phyloP scores from a whole-genome alignment of 2,113 vertebrate species.

The Eleginops maclovinus region DNA sequence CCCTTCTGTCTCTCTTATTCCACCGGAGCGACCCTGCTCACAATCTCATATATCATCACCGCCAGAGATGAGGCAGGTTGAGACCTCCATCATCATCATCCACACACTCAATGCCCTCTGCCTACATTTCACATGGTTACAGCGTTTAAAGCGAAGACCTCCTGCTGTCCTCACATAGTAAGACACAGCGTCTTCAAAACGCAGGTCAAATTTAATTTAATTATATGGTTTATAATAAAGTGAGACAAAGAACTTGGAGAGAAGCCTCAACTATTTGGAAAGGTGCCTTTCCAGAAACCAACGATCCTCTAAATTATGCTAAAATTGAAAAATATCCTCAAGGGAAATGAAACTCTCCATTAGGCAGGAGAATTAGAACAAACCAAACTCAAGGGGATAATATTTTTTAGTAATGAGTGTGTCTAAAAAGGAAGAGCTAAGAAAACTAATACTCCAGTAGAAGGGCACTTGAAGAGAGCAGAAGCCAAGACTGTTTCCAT shows the following conservation, averaged over 20 bases:
- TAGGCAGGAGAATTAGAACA: constrained; percentile 42
- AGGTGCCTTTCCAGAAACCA: constrained; percentile 33
- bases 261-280: constrained; percentile 21
- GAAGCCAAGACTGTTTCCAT: no score
- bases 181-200: constrained; percentile 12
- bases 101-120: neutral
- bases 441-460: neutral
- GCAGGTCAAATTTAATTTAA: constrained; percentile 30
- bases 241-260: constrained; percentile 47
- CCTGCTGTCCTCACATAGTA: constrained; percentile 3
- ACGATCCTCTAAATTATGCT: constrained; percentile 41
- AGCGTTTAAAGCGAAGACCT: neutral
- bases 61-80: neutral
- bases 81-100: neutral
- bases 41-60: neutral
- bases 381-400: constrained; percentile 38
- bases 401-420: constrained; percentile 26
- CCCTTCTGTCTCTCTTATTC: no score
- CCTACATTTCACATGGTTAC: neutral
- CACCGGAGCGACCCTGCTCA: no score
- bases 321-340: constrained; percentile 32
- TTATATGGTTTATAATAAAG: constrained; percentile 33
- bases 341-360: constrained; percentile 30
- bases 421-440: constrained; percentile 12
- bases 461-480: no score